Conservation (phyloP, 35 echinoderm and acorn worm genomes). For the Eucidaris tribuloides region DNA sequence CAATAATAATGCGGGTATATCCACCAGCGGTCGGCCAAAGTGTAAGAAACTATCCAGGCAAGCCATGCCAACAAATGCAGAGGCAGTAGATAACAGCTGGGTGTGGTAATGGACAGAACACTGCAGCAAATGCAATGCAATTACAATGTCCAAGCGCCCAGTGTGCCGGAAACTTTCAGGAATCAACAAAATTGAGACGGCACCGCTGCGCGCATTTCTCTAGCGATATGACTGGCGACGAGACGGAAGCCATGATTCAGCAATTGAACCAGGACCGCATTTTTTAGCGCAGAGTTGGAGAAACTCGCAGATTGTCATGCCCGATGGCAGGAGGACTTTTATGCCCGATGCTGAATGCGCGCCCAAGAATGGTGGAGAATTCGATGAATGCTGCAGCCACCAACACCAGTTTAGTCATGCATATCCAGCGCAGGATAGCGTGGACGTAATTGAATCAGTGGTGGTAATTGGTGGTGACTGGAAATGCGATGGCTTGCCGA, state of each 20-base stretch:
- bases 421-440: too few species aligned
- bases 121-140: too few species aligned
- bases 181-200: constrained; percentile 25
- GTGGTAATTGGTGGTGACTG: too few species aligned
- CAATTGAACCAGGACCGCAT: constrained; percentile 37
- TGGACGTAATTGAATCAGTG: too few species aligned
- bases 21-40: not conserved
- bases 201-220: not conserved
- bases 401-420: too few species aligned
- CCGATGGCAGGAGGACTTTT: constrained; percentile 44
- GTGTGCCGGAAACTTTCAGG: too few species aligned
- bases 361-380: constrained; percentile 44
- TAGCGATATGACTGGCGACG: not conserved
- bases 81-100: not conserved
- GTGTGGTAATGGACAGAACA: not conserved
- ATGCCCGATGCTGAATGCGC: too few species aligned
- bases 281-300: constrained; percentile 95
- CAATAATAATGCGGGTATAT: not conserved
- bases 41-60: not conserved
- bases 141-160: too few species aligned
- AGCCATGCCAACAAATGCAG: not conserved
- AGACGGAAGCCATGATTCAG: not conserved
- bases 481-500: too few species aligned
- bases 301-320: constrained; percentile 85
- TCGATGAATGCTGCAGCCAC: constrained; percentile 36